These are phyloP conservation scores for Epistrophe grossulariae DNA, from an alignment of 2,888 invertebrate genomes.

Conservation along the genomic window DNA sequence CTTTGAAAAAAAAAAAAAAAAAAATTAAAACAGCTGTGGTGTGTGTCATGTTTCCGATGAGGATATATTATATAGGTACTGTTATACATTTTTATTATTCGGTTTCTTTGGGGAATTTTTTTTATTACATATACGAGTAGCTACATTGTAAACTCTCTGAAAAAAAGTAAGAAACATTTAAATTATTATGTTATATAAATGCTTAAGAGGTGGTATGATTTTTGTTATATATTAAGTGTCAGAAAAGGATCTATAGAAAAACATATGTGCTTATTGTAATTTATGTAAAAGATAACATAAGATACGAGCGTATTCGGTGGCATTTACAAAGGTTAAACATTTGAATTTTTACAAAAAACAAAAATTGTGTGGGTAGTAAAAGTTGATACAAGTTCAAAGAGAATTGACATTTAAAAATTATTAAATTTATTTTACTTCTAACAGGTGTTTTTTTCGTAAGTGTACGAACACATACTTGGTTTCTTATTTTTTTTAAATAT, in stretches of 20 bases:
- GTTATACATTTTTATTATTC: background rate
- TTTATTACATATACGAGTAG: background rate
- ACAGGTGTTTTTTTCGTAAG: no score
- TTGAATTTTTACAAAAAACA: no score
- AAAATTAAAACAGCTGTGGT: slow-evolving; percentile 13
- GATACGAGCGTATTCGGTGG: background rate
- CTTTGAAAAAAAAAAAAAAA: slow-evolving; percentile 1
- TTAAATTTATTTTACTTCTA: no score
- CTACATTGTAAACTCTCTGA: background rate
- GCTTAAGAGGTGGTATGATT: background rate
- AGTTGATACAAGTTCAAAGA: no score
- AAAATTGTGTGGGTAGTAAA: no score
- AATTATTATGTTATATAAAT: slow-evolving; percentile 1
- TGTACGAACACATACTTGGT: no score
- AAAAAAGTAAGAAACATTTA: background rate
- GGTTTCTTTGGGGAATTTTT: background rate
- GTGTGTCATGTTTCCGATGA: background rate
- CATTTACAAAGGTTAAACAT: background rate
- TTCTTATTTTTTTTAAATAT: no score
- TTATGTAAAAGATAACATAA: background rate
- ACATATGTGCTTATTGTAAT: background rate
- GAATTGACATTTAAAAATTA: no score
- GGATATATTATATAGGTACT: background rate
- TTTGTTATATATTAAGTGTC: background rate
- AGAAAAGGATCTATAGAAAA: background rate